Conservation (phyloP, 2,888 invertebrate species). For the Drosophila neonasuta region DNA sequence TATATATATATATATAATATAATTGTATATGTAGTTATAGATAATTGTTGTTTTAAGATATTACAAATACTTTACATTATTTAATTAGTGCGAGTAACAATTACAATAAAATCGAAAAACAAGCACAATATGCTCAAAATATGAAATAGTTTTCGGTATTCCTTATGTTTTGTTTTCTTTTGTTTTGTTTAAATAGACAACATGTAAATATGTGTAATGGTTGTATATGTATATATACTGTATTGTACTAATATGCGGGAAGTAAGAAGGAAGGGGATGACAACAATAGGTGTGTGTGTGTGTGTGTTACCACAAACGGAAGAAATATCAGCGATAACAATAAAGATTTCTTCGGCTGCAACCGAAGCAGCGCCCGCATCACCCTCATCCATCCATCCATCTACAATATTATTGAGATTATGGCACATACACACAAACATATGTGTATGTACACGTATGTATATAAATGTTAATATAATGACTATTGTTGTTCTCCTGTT, state of each 20-base stretch:
- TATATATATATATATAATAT: slow-evolving; percentile 33
- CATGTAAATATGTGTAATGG: slow-evolving; percentile 20
- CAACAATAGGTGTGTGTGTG: slow-evolving; percentile 21
- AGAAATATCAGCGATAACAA: slow-evolving; percentile 61
- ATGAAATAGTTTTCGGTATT: slow-evolving; percentile 40
- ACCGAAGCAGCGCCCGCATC: slow-evolving; percentile 38
- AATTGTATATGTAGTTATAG: slow-evolving; percentile 57
- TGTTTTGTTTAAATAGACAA: slow-evolving; percentile 20
- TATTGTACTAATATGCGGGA: slow-evolving; percentile 12
- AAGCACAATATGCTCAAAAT: slow-evolving; percentile 64
- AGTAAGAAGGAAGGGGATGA: slow-evolving; percentile 29
- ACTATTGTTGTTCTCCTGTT: slow-evolving; percentile 34
- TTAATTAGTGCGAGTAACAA: slow-evolving; percentile 76
- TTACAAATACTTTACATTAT: slow-evolving; percentile 63
- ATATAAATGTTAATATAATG: slow-evolving; percentile 46
- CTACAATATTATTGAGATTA: slow-evolving; percentile 5
- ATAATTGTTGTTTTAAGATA: slow-evolving; percentile 54
- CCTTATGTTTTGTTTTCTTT: slow-evolving; percentile 12
- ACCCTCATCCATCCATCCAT: slow-evolving; percentile 20
- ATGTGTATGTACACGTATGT: neutral
- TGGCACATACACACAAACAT: slow-evolving; percentile 36
- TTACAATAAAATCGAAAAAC: slow-evolving; percentile 71
- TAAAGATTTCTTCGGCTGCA: slow-evolving; percentile 40
- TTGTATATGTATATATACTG: slow-evolving; percentile 28
- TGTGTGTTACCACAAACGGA: slow-evolving; percentile 29